These are phyloP conservation scores for Knipowitschia caucasica DNA, from an alignment of 2,797 vertebrate genomes.

Conservation along the genomic window DNA sequence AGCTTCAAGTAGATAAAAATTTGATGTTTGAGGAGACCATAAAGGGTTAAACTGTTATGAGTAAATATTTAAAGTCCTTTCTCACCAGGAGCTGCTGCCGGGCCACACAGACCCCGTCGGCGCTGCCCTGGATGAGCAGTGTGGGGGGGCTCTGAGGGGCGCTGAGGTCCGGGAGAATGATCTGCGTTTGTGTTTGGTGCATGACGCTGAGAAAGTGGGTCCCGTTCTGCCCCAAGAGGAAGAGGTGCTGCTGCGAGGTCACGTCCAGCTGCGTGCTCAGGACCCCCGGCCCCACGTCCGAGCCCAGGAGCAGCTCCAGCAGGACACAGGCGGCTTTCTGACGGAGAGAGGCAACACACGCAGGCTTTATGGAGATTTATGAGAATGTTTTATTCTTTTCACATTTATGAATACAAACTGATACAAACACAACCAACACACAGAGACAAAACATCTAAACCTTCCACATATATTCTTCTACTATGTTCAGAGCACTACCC, in stretches of 20 bases:
- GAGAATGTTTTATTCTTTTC: no score
- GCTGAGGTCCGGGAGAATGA: slow-evolving; percentile 78
- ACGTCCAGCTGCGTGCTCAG: slow-evolving; percentile 80
- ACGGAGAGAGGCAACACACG: neutral
- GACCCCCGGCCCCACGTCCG: slow-evolving; percentile 57
- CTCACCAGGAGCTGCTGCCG: slow-evolving; percentile 79
- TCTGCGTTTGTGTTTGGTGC: slow-evolving; percentile 83
- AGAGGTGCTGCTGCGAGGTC: slow-evolving; percentile 81
- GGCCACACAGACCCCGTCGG: slow-evolving; percentile 78
- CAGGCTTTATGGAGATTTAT: no score
- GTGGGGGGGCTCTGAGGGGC: slow-evolving; percentile 72
- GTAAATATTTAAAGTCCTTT: no score
- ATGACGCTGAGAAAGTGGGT: slow-evolving; percentile 79
- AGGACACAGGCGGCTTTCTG: slow-evolving; percentile 78
- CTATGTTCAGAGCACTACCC: no score
- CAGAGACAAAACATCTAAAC: no score
- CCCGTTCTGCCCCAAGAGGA: slow-evolving; percentile 79
- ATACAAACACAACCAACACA: no score
- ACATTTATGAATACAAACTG: no score
- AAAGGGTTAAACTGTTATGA: no score
- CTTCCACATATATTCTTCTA: no score
- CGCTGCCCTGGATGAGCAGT: slow-evolving; percentile 78
- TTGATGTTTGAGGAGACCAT: no score
- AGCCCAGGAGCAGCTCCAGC: slow-evolving; percentile 76
- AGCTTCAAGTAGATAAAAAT: no score